A percentile compares a stretch with the other conserved stretches of the same genome.
phyloP scores from a whole-genome alignment of 2,797 vertebrate species.

The Dryobates pubescens region DNA sequence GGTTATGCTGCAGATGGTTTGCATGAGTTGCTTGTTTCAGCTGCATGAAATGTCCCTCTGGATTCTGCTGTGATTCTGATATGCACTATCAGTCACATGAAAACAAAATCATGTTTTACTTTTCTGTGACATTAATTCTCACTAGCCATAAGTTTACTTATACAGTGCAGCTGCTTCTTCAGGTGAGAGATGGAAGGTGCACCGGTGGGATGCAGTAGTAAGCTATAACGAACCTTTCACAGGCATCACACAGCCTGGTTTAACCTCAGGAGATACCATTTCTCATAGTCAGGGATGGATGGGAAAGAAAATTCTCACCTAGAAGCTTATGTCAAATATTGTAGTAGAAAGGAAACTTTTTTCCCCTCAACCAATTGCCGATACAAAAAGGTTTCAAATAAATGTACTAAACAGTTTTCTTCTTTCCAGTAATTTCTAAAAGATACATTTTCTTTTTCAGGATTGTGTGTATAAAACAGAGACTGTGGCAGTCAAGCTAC shows the following conservation, averaged over 20 bases:
- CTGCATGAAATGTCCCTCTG: slow-evolving; percentile 67
- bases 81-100: slow-evolving; percentile 54
- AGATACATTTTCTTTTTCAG: not conserved
- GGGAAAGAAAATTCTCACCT: not conserved
- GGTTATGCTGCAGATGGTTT: slow-evolving; percentile 72
- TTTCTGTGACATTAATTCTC: slow-evolving; percentile 61
- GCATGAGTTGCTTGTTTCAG: slow-evolving; percentile 65
- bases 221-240: not conserved
- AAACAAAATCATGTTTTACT: slow-evolving; percentile 65
- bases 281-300: not conserved
- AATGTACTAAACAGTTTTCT: not conserved
- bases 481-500: not conserved
- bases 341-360: not conserved
- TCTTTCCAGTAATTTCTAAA: not conserved
- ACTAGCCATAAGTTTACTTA: slow-evolving; percentile 20
- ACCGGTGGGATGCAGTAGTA: not conserved
- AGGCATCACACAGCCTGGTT: not conserved
- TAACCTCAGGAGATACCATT: not conserved
- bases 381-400: not conserved
- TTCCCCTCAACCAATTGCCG: not conserved
- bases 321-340: not conserved
- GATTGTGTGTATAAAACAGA: not conserved
- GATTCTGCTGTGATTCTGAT: slow-evolving; percentile 49
- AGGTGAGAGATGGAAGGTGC: not conserved
- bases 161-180: not conserved